Percentiles rank a stretch among this genome's conserved stretches.
phyloP scores from a whole-genome alignment of 2,888 invertebrate species.

The Sinohyriopsis cumingii region DNA sequence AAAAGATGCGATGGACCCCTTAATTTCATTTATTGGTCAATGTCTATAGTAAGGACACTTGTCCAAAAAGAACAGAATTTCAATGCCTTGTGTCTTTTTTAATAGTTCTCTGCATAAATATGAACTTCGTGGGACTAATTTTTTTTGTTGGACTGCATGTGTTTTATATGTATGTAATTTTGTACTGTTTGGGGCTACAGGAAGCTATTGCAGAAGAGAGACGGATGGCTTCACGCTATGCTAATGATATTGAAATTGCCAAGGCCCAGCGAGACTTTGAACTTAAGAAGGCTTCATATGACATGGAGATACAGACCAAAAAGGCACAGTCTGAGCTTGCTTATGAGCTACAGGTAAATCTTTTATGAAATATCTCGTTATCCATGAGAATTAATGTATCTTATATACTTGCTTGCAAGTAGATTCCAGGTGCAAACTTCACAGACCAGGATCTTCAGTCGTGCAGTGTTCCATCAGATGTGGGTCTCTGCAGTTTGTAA shows the following conservation, averaged over 20 bases:
- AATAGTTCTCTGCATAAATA: too few species aligned
- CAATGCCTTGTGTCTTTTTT: too few species aligned
- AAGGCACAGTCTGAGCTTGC: slow-evolving; percentile 75
- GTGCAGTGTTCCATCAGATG: too few species aligned
- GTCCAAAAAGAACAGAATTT: too few species aligned
- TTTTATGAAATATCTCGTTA: not conserved
- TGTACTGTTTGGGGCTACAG: slow-evolving; percentile 41
- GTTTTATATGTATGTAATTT: too few species aligned
- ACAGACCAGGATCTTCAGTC: too few species aligned
- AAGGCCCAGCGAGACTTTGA: slow-evolving; percentile 97
- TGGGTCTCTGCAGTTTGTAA: too few species aligned
- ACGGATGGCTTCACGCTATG: slow-evolving; percentile 92
- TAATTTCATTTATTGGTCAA: too few species aligned
- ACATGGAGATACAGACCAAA: slow-evolving; percentile 96
- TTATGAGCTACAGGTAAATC: slow-evolving; percentile 69
- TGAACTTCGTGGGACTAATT: too few species aligned
- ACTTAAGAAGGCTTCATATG: slow-evolving; percentile 96
- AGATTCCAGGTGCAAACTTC: not conserved
- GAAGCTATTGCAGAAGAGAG: slow-evolving; percentile 98
- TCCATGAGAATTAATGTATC: not conserved
- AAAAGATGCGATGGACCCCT: too few species aligned
- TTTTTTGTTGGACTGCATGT: too few species aligned
- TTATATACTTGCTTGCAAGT: not conserved
- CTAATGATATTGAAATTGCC: slow-evolving; percentile 97
- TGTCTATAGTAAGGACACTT: too few species aligned